These are phyloP conservation scores for Lonchura striata DNA, from an alignment of 2,113 vertebrate genomes.

Conservation along the genomic window DNA sequence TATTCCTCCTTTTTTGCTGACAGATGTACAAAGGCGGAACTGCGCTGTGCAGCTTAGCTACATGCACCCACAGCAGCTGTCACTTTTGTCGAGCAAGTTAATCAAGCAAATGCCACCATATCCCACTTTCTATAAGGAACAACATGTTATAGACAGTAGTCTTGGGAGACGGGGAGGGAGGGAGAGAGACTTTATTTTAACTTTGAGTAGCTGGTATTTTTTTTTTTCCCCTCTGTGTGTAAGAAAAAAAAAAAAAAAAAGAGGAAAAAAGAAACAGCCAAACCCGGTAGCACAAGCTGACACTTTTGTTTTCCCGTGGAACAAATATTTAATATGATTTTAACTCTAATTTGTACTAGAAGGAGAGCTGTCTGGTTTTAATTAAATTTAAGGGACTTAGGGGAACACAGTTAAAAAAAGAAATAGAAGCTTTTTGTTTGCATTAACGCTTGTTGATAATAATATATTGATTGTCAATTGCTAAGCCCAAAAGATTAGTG, in stretches of 20 bases:
- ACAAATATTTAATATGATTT: conserved; percentile 69
- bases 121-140: conserved; percentile 91
- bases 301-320: conserved; percentile 43
- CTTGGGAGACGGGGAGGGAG: conserved; percentile 81
- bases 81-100: conserved; percentile 99
- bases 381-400: conserved; percentile 62
- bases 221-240: neutral
- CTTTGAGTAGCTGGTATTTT: conserved; percentile 78
- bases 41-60: conserved; percentile 97
- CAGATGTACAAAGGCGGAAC: conserved; percentile 99
- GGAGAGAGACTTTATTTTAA: conserved; percentile 84
- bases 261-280: neutral
- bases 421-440: conserved; percentile 67
- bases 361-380: conserved; percentile 53
- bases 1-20: conserved; percentile 96
- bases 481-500: conserved; percentile 67
- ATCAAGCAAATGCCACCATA: conserved; percentile 99
- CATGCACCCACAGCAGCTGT: conserved; percentile 97
- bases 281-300: conserved; percentile 51
- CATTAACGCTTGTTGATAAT: conserved; percentile 59
- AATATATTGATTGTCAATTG: conserved; percentile 62
- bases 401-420: conserved; percentile 23
- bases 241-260: neutral
- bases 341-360: conserved; percentile 40
- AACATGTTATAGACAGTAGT: conserved; percentile 87